Conservation (phyloP, 2,888 invertebrate species). For the Apamea monoglypha region DNA sequence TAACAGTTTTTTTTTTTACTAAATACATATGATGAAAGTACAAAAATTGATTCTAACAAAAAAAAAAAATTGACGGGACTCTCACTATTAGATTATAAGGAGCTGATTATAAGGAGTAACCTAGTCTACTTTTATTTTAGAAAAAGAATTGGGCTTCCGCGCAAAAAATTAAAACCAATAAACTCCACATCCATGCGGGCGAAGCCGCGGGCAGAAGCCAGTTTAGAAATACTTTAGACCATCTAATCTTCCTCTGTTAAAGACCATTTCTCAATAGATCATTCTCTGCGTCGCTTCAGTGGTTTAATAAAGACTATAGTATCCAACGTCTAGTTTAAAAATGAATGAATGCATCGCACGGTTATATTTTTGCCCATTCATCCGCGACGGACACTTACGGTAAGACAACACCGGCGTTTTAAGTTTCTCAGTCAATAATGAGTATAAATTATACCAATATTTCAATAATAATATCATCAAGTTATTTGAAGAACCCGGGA, state of each 20-base stretch:
- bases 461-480: conserved; percentile 12
- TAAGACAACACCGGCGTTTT: conserved; percentile 50
- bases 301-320: background rate
- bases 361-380: conserved; percentile 45
- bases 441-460: conserved; percentile 22
- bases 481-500: background rate
- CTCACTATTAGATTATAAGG: background rate
- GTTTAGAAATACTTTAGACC: background rate
- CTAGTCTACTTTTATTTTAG: background rate
- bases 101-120: background rate
- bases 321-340: conserved; percentile 5
- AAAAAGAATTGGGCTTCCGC: background rate
- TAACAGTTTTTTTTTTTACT: too few species aligned
- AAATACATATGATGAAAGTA: too few species aligned
- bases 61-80: background rate
- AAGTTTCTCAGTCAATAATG: conserved; percentile 44
- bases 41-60: too few species aligned
- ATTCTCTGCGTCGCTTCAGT: background rate
- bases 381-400: conserved; percentile 38
- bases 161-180: background rate
- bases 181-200: background rate
- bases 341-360: conserved; percentile 21
- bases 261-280: background rate
- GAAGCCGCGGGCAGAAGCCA: too few species aligned
- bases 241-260: background rate